phyloP scores from a whole-genome alignment of 2,797 vertebrate species.

The Bradypodion pumilum region DNA sequence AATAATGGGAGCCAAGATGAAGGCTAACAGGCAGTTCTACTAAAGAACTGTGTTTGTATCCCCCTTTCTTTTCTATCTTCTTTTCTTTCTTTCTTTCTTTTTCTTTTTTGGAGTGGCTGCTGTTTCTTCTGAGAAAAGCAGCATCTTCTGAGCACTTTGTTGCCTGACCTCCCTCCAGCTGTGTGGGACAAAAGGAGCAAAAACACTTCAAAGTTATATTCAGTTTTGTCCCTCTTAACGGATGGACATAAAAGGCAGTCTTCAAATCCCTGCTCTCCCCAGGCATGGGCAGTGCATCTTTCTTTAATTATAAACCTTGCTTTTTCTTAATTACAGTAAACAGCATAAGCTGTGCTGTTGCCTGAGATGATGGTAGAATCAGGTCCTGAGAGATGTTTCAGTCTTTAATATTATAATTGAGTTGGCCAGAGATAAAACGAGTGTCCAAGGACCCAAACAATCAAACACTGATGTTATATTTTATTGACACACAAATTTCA shows the following conservation, averaged over 20 bases:
- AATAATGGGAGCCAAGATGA: background rate
- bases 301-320: constrained; percentile 56
- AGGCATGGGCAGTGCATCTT: constrained; percentile 32
- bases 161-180: rapidly evolving
- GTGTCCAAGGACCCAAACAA: constrained; percentile 48
- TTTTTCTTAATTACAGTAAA: constrained; percentile 46
- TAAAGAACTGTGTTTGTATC: background rate
- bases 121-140: background rate
- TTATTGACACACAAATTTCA: constrained; percentile 42
- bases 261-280: constrained; percentile 18
- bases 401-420: constrained; percentile 59
- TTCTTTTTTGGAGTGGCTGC: rapidly evolving
- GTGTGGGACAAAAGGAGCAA: background rate
- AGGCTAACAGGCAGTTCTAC: background rate
- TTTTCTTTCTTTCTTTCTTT: background rate
- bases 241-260: constrained; percentile 37
- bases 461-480: constrained; percentile 60
- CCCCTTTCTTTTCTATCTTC: background rate
- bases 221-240: background rate
- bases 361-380: constrained; percentile 38
- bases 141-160: background rate
- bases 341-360: constrained; percentile 37
- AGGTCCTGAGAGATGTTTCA: constrained; percentile 56
- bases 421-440: constrained; percentile 67
- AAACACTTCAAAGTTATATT: constrained; percentile 20